Evolutionary conservation across 2,888 invertebrate genomes (phyloP), one percentile per base, ranked within the genome.

Genomic region (Crossocerus cetratus): DNA sequence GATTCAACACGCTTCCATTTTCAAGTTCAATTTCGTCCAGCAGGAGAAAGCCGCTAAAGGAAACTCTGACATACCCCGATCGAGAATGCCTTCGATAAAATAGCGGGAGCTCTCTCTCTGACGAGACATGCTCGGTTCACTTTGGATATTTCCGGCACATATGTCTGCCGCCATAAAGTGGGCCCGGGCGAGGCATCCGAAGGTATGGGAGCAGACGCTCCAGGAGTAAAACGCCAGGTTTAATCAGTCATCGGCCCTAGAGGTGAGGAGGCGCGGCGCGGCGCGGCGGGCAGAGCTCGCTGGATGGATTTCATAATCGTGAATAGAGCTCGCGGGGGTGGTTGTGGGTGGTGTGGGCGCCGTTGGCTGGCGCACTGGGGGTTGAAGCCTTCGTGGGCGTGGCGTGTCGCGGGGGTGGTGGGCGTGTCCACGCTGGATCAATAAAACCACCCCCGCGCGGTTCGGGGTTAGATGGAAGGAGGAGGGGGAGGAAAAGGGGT

Each of bases 341-440:
- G 49, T 32, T 45, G 45, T 45, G 45, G 45, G 8, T 45, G 5
- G 16, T n/a, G 45, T 45, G 45, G 49, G 49, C 14, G n/a, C 49
- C 16, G 49, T 21, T 60, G 59, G 65, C 32, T 49, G 60, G 43
- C 56, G 54, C 68, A 54, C 53, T 13, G 58, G 22, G 59, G 44
- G 43, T 32, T 44, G 72, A 65, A 65, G 63, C 63, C 11, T 42
- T 21, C 62, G 77, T 86, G 83, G 88, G 88, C 87, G 88, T 86
- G 85, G 83, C 84, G 77, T 83, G 74, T 45, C 14, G 11, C 72
- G 78, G 83, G 84, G 84, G 83, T 84, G 78, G 84, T 76, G 75
- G 89, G 89, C 89, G 89, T 88, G 89, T 89, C 83, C 64, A 84
- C 49, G 32, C 32, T 45, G 80, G 89, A 90, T 90, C 89, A 89